A percentile compares a stretch with the other conserved stretches of the same genome.
These are phyloP conservation scores for Noctua fimbriata DNA, from an alignment of 2,888 invertebrate species.

Conservation along the genomic window DNA sequence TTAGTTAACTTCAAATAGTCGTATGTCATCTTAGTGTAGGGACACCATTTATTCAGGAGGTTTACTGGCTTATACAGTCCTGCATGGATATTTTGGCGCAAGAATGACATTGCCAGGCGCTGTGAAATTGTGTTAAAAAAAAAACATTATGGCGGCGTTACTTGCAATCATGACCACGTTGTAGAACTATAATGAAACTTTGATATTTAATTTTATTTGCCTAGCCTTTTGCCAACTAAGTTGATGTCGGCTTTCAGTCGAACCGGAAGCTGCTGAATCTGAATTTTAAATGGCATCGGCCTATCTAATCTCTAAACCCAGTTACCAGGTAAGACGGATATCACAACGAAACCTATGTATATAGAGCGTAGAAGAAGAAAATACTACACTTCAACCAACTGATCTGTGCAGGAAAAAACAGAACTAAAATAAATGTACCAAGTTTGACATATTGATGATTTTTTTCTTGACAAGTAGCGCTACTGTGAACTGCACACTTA, in stretches of 20 bases:
- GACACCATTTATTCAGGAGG: constrained; percentile 13
- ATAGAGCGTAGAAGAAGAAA: neutral
- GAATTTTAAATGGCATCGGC: too few species aligned
- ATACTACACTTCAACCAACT: neutral
- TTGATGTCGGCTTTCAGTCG: neutral
- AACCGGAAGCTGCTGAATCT: too few species aligned
- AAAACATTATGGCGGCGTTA: neutral
- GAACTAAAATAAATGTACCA: too few species aligned
- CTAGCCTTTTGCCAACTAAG: neutral
- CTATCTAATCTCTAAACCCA: neutral
- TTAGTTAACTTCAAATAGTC: constrained; percentile 61
- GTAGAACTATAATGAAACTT: neutral
- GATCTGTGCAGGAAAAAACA: too few species aligned
- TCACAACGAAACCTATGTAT: neutral
- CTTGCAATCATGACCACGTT: neutral
- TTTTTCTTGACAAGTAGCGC: too few species aligned
- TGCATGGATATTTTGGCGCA: neutral
- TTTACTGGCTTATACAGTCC: neutral
- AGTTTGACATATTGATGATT: too few species aligned
- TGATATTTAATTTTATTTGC: neutral
- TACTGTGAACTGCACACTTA: too few species aligned
- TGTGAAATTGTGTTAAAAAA: neutral
- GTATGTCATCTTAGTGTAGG: constrained; percentile 57
- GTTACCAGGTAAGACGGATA: neutral
- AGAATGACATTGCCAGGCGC: neutral